phyloP scores from a whole-genome alignment of 2,113 vertebrate species.

The Ciconia stormi region DNA sequence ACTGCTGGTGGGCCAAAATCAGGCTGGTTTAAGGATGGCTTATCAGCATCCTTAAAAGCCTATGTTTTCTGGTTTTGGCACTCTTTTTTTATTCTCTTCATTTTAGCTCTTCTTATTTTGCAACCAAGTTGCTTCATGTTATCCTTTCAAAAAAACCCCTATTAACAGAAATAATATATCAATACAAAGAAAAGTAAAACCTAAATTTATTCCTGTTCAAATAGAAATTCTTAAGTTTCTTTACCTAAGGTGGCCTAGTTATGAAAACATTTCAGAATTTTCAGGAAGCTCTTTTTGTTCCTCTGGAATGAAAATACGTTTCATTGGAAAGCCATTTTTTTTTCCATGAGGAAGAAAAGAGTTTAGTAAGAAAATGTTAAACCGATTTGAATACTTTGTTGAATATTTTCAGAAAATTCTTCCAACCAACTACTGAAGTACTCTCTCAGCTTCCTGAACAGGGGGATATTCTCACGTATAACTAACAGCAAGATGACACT shows the following conservation, averaged over 20 bases:
- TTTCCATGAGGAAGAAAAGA: not conserved
- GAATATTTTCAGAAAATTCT: not conserved
- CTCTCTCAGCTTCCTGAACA: not conserved
- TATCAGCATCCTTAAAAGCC: not conserved
- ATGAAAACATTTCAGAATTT: not conserved
- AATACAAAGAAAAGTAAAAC: not conserved
- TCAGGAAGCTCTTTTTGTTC: not conserved
- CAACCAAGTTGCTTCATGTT: not conserved
- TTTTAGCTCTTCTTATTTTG: not conserved
- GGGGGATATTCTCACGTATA: not conserved
- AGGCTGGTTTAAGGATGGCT: not conserved
- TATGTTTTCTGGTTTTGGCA: not conserved
- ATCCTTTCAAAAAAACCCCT: not conserved
- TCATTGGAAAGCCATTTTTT: accelerated
- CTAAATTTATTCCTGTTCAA: not conserved
- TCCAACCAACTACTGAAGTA: not conserved
- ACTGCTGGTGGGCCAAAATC: not conserved
- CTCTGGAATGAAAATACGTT: not conserved
- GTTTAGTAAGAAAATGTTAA: not conserved
- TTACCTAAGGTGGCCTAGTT: not conserved
- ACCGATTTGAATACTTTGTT: not conserved
- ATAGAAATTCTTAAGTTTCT: not conserved
- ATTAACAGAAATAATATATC: not conserved
- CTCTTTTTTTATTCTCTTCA: not conserved
- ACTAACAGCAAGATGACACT: not conserved